Conservation (phyloP, 2,797 vertebrate genomes). For the Poecilia gillii region DNA sequence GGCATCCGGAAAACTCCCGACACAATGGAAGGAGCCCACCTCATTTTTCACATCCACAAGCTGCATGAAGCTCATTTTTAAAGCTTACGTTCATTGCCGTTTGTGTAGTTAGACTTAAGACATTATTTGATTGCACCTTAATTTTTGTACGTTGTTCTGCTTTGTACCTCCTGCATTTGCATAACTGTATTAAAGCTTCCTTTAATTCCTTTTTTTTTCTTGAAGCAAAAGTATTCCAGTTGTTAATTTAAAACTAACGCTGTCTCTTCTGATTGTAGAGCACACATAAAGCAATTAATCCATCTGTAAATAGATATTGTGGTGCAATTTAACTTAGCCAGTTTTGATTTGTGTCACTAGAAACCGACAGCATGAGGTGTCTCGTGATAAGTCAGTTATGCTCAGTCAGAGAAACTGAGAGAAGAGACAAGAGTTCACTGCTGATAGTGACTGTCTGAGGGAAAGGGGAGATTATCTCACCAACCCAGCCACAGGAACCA, state of each 20-base stretch:
- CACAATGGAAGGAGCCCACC: background rate
- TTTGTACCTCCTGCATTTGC: background rate
- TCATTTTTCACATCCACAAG: background rate
- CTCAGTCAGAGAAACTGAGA: constrained; percentile 3
- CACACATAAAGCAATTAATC: constrained; percentile 4
- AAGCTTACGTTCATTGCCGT: background rate
- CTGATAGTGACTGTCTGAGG: constrained; percentile 8
- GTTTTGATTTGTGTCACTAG: constrained; percentile 27
- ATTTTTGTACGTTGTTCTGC: background rate
- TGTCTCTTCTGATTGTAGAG: constrained; percentile 4
- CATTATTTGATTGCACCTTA: background rate
- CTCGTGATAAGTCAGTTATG: background rate
- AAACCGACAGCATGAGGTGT: constrained; percentile 18
- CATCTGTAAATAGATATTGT: constrained; percentile 5
- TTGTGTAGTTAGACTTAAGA: constrained; percentile 9
- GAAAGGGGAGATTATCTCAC: constrained; percentile 16
- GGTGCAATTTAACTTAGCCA: background rate
- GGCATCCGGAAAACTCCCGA: background rate
- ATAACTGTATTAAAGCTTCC: background rate
- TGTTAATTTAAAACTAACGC: constrained; percentile 12
- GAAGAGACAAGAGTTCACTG: background rate
- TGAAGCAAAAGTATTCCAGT: background rate
- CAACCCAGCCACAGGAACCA: constrained; percentile 40
- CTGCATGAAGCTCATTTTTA: constrained; percentile 4
- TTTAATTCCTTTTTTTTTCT: background rate